A percentile compares a stretch with the other conserved stretches of the same genome.
phyloP scores from a whole-genome alignment of 2,113 vertebrate genomes.

The Sterna hirundo region DNA sequence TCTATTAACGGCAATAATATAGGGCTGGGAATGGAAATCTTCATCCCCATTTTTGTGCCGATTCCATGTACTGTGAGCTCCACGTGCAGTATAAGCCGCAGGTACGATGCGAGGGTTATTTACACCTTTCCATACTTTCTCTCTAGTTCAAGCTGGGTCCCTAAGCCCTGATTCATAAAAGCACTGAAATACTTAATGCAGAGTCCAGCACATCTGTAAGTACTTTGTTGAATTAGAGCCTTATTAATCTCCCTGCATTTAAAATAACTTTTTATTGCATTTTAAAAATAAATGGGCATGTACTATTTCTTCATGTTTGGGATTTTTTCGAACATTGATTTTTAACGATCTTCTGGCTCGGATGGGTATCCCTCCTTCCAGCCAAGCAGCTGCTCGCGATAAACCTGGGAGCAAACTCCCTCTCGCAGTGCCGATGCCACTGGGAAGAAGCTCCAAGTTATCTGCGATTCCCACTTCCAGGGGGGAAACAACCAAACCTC shows the following conservation, averaged over 20 bases:
- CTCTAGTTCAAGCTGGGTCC: not conserved
- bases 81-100: not conserved
- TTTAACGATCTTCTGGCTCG: not conserved
- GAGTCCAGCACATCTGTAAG: constrained; percentile 35
- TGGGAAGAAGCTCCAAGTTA: not conserved
- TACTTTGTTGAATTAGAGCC: constrained; percentile 46
- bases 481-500: not conserved
- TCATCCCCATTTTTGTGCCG: not conserved
- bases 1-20: accelerated
- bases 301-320: not conserved
- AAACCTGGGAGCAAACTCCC: constrained; percentile 24
- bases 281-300: constrained; percentile 49
- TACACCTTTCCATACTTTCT: not conserved
- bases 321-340: not conserved
- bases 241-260: constrained; percentile 53
- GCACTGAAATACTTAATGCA: not conserved
- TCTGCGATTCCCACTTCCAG: not conserved
- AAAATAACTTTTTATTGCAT: constrained; percentile 38
- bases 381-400: not conserved
- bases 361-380: not conserved
- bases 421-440: not conserved
- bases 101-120: not conserved
- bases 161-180: not conserved
- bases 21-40: not conserved
- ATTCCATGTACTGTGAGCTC: accelerated